Conservation (phyloP, 2,113 vertebrate genomes). For the Polypterus senegalus region DNA sequence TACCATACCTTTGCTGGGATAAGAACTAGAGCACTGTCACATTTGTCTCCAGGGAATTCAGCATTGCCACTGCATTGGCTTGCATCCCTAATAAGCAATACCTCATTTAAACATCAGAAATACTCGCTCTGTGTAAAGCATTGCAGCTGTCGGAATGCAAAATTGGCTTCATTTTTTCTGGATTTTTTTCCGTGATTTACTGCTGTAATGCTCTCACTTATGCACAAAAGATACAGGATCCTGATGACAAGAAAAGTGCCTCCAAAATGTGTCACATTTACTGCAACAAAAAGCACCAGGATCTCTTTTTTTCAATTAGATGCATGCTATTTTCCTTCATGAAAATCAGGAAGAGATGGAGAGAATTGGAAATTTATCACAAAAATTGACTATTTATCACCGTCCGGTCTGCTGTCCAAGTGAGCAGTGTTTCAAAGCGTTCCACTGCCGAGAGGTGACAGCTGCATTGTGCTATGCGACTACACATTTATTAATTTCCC, state of each 20-base stretch:
- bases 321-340: background rate
- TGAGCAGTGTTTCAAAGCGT: slow-evolving; percentile 2
- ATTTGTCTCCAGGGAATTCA: too few relatives aligned
- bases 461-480: background rate
- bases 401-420: background rate
- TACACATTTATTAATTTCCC: background rate
- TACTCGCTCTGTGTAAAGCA: too few relatives aligned
- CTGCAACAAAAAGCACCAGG: background rate
- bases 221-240: background rate
- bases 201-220: background rate
- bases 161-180: slow-evolving; percentile 1
- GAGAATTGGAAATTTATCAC: slow-evolving; percentile 4
- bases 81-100: too few relatives aligned
- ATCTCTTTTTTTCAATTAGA: background rate
- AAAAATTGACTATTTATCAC: slow-evolving; percentile 3
- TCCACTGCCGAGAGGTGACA: background rate
- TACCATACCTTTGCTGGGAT: too few relatives aligned
- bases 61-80: too few relatives aligned
- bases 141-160: background rate
- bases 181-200: slow-evolving; percentile 3
- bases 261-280: slow-evolving; percentile 3
- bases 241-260: slow-evolving; percentile 1
- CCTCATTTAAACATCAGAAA: too few relatives aligned
- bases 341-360: background rate
- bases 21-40: too few relatives aligned